Conservation (phyloP, 2,888 invertebrate species). For the Troilus luridus region DNA sequence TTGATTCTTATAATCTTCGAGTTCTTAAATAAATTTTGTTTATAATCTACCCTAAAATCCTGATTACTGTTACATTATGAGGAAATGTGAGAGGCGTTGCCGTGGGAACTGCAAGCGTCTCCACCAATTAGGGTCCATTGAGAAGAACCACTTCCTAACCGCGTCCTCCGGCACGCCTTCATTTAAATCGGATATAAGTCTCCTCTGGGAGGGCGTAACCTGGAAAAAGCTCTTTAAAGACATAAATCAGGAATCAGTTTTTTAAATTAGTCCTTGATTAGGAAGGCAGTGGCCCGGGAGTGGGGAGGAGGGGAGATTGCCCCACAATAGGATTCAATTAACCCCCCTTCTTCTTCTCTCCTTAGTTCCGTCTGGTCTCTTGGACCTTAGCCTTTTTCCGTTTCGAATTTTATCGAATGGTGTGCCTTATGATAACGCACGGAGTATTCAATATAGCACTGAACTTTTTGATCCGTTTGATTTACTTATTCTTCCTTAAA, state of each 20-base stretch:
- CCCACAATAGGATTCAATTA: conserved; percentile 61
- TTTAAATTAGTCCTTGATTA: conserved; percentile 56
- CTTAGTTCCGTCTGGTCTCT: conserved; percentile 38
- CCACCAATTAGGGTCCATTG: conserved; percentile 10
- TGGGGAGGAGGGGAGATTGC: conserved; percentile 41
- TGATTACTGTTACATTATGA: neutral
- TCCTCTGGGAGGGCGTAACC: conserved; percentile 16
- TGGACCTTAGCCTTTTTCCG: conserved; percentile 40
- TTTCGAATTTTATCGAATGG: conserved; percentile 20
- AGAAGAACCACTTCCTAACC: neutral
- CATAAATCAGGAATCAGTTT: conserved; percentile 58
- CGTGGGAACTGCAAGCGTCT: conserved; percentile 9
- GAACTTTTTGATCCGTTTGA: neutral
- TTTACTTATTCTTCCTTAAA: neutral
- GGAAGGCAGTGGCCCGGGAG: conserved; percentile 35
- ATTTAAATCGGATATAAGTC: conserved; percentile 46
- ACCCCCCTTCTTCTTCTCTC: conserved; percentile 47
- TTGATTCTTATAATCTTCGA: no score
- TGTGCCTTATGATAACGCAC: neutral
- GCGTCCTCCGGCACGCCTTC: conserved; percentile 16
- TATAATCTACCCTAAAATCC: neutral
- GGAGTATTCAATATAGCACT: neutral
- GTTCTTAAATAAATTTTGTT: neutral
- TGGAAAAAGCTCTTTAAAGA: conserved; percentile 32
- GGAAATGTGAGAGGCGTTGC: neutral